Evolutionary conservation across 2,113 vertebrate species (phyloP).

Genomic region (Mormyrus lacerda): DNA sequence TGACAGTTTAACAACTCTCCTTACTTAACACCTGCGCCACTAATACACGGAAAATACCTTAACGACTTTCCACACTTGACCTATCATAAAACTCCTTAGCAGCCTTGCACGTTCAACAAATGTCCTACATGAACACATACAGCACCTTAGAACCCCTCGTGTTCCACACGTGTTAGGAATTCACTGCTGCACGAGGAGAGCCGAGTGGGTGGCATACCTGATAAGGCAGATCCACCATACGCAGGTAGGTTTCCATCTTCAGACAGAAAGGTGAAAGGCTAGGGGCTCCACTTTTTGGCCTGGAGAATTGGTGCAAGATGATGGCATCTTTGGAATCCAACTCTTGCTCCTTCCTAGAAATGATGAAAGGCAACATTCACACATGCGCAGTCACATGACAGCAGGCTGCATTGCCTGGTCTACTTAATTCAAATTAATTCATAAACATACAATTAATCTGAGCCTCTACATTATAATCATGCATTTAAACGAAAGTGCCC

Average conservation of each 20-base stretch:
- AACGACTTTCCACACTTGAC: background rate
- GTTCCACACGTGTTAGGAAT: background rate
- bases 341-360: conserved; percentile 86
- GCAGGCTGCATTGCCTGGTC: background rate
- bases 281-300: conserved; percentile 81
- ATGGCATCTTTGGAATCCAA: conserved; percentile 94
- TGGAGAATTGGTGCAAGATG: conserved; percentile 95
- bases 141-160: background rate
- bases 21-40: background rate
- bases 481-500: background rate
- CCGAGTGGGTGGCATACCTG: conserved; percentile 61
- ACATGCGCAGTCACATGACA: background rate
- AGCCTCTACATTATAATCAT: background rate
- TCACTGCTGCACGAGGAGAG: background rate
- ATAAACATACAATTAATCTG: background rate
- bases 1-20: background rate
- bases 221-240: conserved; percentile 95
- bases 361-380: background rate
- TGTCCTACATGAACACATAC: background rate
- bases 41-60: background rate
- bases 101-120: background rate
- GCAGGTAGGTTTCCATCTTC: conserved; percentile 96
- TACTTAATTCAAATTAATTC: background rate
- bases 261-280: conserved; percentile 95
- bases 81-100: background rate